phyloP scores from a whole-genome alignment of 2,113 vertebrate genomes.

The Phyllostomus discolor region DNA sequence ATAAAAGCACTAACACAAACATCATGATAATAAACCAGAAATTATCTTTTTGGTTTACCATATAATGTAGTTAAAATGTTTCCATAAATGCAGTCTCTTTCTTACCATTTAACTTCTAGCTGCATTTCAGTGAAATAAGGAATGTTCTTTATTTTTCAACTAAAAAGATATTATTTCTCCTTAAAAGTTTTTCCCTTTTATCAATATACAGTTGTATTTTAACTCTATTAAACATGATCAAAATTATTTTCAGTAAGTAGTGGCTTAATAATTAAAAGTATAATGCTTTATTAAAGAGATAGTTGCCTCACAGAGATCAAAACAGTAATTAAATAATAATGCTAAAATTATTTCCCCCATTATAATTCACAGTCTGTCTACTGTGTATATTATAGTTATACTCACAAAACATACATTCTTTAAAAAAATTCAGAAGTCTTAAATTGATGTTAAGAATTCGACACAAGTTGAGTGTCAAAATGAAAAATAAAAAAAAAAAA shows the following conservation, averaged over 20 bases:
- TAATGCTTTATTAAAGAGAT: not conserved
- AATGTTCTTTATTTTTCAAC: not conserved
- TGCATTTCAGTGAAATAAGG: not conserved
- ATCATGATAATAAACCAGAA: not conserved
- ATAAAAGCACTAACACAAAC: not conserved
- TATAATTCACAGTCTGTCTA: not conserved
- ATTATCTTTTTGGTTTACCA: not conserved
- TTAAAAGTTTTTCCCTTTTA: not conserved
- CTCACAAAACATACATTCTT: not conserved
- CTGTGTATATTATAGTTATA: not conserved
- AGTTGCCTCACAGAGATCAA: not conserved
- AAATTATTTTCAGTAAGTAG: not conserved
- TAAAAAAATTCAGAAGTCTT: not conserved
- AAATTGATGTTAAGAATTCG: not conserved
- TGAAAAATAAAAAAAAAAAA: not conserved
- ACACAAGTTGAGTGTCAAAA: not conserved
- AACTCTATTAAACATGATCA: rapidly evolving
- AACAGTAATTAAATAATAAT: not conserved
- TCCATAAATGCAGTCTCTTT: not conserved
- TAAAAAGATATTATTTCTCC: not conserved
- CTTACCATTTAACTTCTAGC: not conserved
- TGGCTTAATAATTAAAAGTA: conserved; percentile 1
- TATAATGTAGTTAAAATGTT: not conserved
- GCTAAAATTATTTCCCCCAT: not conserved
- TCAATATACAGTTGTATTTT: not conserved